Base-by-base conservation (phyloP, 1,140 invertebrate species). In the Theocolax elegans region DNA sequence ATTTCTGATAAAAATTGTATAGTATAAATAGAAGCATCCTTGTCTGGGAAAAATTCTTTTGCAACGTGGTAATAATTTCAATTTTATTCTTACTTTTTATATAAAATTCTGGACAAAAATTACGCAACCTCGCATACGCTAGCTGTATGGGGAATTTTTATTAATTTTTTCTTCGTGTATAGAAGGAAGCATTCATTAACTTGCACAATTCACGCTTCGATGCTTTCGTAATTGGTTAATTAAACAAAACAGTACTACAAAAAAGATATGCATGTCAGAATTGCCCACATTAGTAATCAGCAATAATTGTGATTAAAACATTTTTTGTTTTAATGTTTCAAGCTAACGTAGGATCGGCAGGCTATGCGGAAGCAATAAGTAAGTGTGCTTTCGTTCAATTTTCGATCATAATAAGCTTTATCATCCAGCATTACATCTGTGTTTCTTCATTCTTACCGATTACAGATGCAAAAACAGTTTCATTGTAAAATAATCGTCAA, bases 341-440 rank as follows among this genome's bases (percentile, higher is more conserved):
- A 83, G 80, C 77, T 72, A 81, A 80, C 80, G 66, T 82, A 80
- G 75, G 78, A 74, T 78, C 77, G 68, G 65, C 77, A 78, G 80
- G 76, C 54, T 77, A 79, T 66, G 76, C 73, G 62, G 83, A 85
- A 79, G 72, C 77, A 67, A 79, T 81, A 76, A 85, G 84, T 85
- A 82, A 84, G 84, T 76, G 72, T 72, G 69, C 62, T 74, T 77
- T 68, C 35, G 38, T 70, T 69, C 62, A 69, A 23, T 23, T 60
- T 53, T 64, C 54, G 38, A 46, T 59, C 35, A 71, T 67, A 31
- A 21, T 48, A 54, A 48, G 51, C 48, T 67, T 67, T 40, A 31
- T 46, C 27, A 53, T 46, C 6, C 21, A 46, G 9, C 27, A 31
- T 59, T 7, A n/a, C n/a, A 66, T 31, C 2, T 66, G 1, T 58